Percentiles rank a stretch among this genome's conserved stretches.
phyloP scores from a whole-genome alignment of 2,888 invertebrate genomes.

The Eueremaeus valkanovi region DNA sequence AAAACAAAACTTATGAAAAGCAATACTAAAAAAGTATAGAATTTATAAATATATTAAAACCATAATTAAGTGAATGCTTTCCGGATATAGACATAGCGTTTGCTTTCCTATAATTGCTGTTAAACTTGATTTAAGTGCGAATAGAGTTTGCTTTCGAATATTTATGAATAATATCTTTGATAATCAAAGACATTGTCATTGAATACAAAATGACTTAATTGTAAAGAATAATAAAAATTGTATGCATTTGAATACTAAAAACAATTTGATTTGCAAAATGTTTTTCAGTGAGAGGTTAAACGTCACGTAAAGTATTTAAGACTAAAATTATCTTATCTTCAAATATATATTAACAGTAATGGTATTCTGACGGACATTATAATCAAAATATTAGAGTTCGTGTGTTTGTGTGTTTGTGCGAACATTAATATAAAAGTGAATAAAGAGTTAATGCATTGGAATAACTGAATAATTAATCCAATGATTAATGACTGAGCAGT shows the following conservation, averaged over 20 bases:
- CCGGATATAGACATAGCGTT: neutral
- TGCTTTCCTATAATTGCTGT: neutral
- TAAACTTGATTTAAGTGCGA: neutral
- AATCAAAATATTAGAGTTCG: neutral
- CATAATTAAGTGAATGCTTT: slow-evolving; percentile 14
- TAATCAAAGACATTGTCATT: too few species aligned
- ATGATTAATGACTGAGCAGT: neutral
- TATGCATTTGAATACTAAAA: too few species aligned
- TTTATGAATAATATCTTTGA: too few species aligned
- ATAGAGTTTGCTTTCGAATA: too few species aligned
- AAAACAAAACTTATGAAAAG: neutral
- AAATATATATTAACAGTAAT: neutral
- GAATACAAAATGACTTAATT: too few species aligned
- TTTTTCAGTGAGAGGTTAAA: too few species aligned
- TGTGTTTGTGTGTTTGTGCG: neutral
- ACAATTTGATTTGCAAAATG: too few species aligned
- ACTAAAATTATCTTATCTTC: neutral
- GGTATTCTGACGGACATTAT: neutral
- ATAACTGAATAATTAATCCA: slow-evolving; percentile 7
- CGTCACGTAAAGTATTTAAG: too few species aligned
- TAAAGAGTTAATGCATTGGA: neutral
- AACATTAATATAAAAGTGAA: neutral
- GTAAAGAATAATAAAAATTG: neutral
- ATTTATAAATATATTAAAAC: neutral
- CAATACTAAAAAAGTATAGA: neutral